Base-by-base conservation (phyloP, 2,113 vertebrate species). In the Callopanchax toddi region DNA sequence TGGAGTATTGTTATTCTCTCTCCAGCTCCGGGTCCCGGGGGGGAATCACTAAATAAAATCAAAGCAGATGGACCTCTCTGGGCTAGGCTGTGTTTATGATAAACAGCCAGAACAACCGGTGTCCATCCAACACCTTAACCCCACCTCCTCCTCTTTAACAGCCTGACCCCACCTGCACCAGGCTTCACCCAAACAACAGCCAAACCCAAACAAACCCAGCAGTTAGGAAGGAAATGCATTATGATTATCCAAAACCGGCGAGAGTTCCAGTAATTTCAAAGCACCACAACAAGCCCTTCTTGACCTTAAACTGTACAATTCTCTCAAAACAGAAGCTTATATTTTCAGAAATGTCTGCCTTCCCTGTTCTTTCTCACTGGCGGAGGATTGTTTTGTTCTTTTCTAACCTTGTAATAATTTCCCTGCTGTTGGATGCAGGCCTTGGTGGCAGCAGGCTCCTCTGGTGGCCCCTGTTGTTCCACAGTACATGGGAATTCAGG, bases 21-120 rank as follows among this genome's bases (percentile, higher is more conserved):
- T 94, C 93, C 89, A 91, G 92, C 92, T 91, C 91, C 82, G 80
- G 89, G 92, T 91, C 93, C 94, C 94, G 92, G 86, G 93, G 93
- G 94, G 93, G 93, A 87, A 93, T 93, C 89, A 91, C 93, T 93
- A 93, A 94, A 95, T 94, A 95, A 95, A 95, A 95, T 94, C 93
- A 94, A 95, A 93, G 93, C 95, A 97, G 94, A 96, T 96, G 94
- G 95, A 95, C 93, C 92, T 94, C 94, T 94, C 94, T 93, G 89
- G 93, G 92, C 93, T 92, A 92, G 91, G 92, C 91, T 88, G 89
- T 94, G 91, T 94, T 94, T 91, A 92, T 92, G 89, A 93, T 93
- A 92, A 95, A 93, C 92, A 90, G 83, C 83, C 79, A 87, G 86
- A 76, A 91, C 92, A 88, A 82, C 85, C 79, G 87, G 82, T 88